Evolutionary conservation across 2,888 invertebrate species (phyloP), one percentile per base, ranked within the genome.

Genomic region (Oscheius onirici): DNA sequence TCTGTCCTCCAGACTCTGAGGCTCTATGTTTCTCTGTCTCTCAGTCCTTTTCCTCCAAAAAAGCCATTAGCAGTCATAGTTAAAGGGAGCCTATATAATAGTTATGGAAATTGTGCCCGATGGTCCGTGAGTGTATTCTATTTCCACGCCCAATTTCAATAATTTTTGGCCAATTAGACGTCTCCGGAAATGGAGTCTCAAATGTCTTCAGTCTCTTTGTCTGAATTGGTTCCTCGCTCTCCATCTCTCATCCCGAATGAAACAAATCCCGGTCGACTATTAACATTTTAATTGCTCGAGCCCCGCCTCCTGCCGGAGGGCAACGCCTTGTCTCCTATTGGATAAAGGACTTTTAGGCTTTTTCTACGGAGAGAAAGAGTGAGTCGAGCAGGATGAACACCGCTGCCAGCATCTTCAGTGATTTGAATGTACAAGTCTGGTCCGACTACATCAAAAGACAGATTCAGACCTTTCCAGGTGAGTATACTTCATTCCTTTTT

Each of bases 361-460:
- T 34, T 34, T 34, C n/a, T n/a, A n/a, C 34, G 34, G 34, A 34
- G 34, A 34, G 3, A 34, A 8, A 34, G 34, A 34, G 34, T 8
- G 34, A 34, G 34, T 8, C 34, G 43, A 22, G 17, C 20, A 24
- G 26, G n/a, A 63, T 63, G 63, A 49, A 63, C 46, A 17, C 34
- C 34, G 34, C 63, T 10, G 34, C 26, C 28, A 28, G 46, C 17
- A 46, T 63, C 63, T 70, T 70, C 52, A 28, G 22, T 40, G 55
- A 63, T 20, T 22, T 63, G 15, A 40, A 66, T 22, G 57, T 71
- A 2, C 71, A 71, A 57, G 66, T 79, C 20, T 81, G 81, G 81
- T 73, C 54, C 24, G 81, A 81, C 58, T 79, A 75, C 52, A 78
- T 76, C 74, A 81, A 81, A 43, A 71, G 74, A 11, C 77, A 79